These are phyloP conservation scores for Standfussiana lucernea DNA, from an alignment of 2,888 invertebrate species.

Conservation along the genomic window DNA sequence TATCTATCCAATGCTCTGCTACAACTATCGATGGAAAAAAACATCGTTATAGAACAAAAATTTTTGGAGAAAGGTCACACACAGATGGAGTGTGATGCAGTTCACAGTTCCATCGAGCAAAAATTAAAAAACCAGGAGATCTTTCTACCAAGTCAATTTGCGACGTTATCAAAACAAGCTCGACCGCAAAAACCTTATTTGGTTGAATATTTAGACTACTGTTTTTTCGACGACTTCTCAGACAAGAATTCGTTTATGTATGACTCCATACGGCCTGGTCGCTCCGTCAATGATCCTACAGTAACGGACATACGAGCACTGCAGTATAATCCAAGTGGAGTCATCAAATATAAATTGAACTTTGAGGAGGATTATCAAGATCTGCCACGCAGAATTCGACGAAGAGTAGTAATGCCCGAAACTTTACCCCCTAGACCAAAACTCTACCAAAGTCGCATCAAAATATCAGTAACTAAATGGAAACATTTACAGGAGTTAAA, in stretches of 20 bases:
- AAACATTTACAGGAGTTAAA: conserved; percentile 41
- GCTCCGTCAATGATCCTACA: conserved; percentile 34
- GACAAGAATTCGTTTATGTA: conserved; percentile 33
- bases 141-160: conserved; percentile 19
- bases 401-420: conserved; percentile 34
- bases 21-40: conserved; percentile 44
- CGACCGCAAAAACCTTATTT: conserved; percentile 37
- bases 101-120: conserved; percentile 43
- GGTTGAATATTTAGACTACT: too few species aligned
- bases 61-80: conserved; percentile 61
- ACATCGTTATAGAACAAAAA: conserved; percentile 51
- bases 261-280: conserved; percentile 47
- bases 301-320: conserved; percentile 44
- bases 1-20: conserved; percentile 57
- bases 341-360: conserved; percentile 45
- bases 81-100: conserved; percentile 61
- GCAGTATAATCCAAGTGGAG: conserved; percentile 41
- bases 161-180: conserved; percentile 24
- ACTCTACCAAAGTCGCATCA: conserved; percentile 24
- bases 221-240: conserved; percentile 44
- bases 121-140: conserved; percentile 14
- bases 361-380: conserved; percentile 40
- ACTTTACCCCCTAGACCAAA: conserved; percentile 28
- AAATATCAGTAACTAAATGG: conserved; percentile 35
- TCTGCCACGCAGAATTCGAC: conserved; percentile 33